These are phyloP conservation scores for Ephydatia muelleri DNA, from an alignment of 37 sponge, comb jelly and placozoan genomes.

Conservation along the genomic window DNA sequence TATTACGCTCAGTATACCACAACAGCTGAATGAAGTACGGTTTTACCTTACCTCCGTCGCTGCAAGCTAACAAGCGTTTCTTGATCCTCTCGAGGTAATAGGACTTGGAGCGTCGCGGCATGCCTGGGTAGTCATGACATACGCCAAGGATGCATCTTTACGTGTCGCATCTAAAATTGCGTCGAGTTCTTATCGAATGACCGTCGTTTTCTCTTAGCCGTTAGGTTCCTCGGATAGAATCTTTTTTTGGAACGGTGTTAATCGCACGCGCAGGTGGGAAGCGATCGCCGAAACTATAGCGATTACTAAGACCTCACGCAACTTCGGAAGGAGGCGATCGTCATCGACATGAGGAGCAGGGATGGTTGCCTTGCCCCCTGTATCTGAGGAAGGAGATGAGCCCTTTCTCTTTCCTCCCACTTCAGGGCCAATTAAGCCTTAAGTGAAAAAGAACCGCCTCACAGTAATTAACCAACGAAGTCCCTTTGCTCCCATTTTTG, in stretches of 20 bases:
- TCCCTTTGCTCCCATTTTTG: not conserved
- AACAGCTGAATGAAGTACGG: constrained; percentile 40
- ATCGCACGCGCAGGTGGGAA: not conserved
- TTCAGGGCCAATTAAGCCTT: not conserved
- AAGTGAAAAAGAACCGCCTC: not conserved
- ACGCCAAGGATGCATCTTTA: not conserved
- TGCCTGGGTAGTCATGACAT: not conserved
- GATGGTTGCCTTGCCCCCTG: not conserved
- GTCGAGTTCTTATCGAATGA: not conserved
- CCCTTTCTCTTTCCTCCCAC: not conserved
- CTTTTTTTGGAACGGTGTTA: not conserved
- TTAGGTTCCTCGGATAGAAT: not conserved
- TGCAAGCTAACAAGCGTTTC: not conserved
- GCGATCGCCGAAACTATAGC: not conserved
- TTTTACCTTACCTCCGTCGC: not conserved
- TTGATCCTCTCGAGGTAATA: not conserved
- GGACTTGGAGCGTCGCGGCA: not conserved
- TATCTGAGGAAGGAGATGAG: not conserved
- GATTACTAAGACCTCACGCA: not conserved
- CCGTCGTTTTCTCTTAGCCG: not conserved
- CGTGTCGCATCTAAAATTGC: not conserved
- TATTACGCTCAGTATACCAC: constrained; percentile 61
- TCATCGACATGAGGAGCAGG: not conserved
- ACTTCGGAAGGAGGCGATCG: not conserved
- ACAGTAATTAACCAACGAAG: not conserved